Conservation (phyloP, 2,113 vertebrate genomes). For the Megaptera novaeangliae region DNA sequence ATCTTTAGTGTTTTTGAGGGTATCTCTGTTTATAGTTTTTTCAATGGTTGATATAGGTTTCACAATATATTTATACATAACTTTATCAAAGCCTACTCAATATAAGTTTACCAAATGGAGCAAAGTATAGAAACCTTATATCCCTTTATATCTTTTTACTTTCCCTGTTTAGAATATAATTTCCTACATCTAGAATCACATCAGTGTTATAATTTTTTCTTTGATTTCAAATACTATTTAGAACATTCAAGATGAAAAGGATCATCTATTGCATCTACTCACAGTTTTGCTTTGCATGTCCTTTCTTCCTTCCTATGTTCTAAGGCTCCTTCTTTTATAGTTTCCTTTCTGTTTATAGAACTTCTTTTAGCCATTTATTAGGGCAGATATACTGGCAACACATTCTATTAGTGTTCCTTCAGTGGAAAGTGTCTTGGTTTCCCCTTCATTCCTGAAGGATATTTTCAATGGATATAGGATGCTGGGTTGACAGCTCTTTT, state of each 20-base stretch:
- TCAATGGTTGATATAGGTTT: neutral
- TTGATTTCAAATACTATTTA: neutral
- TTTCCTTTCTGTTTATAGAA: neutral
- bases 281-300: neutral
- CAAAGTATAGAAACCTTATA: neutral
- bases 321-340: neutral
- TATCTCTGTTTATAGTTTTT: neutral
- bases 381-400: neutral
- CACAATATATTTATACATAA: neutral
- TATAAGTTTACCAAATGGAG: neutral
- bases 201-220: neutral
- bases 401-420: neutral
- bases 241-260: neutral
- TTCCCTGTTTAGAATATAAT: neutral
- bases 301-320: neutral
- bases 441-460: neutral
- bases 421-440: neutral
- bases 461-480: neutral
- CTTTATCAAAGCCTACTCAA: neutral
- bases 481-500: neutral
- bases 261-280: neutral
- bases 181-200: neutral
- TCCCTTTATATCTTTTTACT: neutral
- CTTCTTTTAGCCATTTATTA: neutral
- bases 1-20: neutral